phyloP scores from a whole-genome alignment of 2,113 vertebrate genomes.

The Cynocephalus volans region DNA sequence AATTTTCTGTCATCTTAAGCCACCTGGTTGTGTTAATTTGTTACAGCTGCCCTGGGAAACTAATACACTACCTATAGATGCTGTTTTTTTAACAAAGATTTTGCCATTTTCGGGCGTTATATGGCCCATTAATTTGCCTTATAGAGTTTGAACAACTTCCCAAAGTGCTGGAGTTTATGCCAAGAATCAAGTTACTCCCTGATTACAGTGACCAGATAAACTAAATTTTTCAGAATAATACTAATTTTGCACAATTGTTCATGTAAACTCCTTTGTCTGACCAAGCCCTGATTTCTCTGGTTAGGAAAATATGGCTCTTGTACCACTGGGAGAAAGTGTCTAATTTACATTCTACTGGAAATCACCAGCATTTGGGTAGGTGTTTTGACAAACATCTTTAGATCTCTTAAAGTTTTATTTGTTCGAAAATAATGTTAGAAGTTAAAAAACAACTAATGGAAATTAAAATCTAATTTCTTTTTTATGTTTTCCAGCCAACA shows the following conservation, averaged over 20 bases:
- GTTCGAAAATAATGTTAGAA: constrained; percentile 34
- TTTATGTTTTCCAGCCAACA: not conserved
- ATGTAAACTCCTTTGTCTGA: not conserved
- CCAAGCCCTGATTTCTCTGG: not conserved
- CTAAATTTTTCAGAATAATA: not conserved
- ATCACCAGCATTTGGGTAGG: not conserved
- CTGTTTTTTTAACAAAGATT: not conserved
- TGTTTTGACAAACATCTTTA: not conserved
- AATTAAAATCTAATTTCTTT: constrained; percentile 59
- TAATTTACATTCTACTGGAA: not conserved
- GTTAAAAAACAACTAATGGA: constrained; percentile 26
- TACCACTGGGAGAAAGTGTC: too few species aligned
- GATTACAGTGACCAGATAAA: not conserved
- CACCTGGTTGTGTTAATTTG: too few species aligned
- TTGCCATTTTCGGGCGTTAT: not conserved
- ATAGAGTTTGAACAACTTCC: not conserved
- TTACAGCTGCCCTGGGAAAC: not conserved
- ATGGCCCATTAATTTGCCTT: not conserved
- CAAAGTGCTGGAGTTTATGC: not conserved
- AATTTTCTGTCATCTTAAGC: accelerated
- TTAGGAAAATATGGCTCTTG: not conserved
- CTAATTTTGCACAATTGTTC: not conserved
- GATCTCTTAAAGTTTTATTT: not conserved
- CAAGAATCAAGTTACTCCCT: not conserved
- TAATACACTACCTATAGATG: not conserved